Base-by-base conservation (phyloP, 2,113 vertebrate genomes). In the Pterocles burchelli region DNA sequence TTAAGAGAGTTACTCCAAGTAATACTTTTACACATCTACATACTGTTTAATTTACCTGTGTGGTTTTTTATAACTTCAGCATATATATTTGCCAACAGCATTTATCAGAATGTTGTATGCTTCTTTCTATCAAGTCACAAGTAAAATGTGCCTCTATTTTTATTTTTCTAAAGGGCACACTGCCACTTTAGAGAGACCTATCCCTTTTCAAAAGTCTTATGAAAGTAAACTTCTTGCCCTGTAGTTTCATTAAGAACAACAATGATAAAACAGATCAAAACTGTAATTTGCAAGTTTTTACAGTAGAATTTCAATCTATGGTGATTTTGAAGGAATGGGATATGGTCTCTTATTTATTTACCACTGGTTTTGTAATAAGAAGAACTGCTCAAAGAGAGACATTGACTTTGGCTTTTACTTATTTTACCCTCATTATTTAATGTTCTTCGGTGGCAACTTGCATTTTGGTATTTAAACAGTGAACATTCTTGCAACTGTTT, bases 81-180 rank as follows among this genome's bases (percentile, higher is more conserved):
- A 12, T n/a, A 45, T 19, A 3, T 73, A 57, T 91, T 70, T 46
- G 24, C 25, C 41, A 74, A 7, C 25, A 90, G 33, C 6, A 1
- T 63, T 38, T 77, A 68, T 31, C 17, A 43, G 26, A 51, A 70
- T 29, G 31, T 59, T 11, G 0, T n/a, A 24, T 88, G 61, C 61
- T 95, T 74, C 6, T 94, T 97, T 97, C 98, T 98, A 97, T 98
- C 98, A 98, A 98, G 98, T 98, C 98, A 98, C 98, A 98, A 98
- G 91, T 91, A 97, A 97, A 97, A 95, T 97, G 78, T 98, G 97
- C 97, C 89, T 87, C 73, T 93, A 7, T 96, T 93, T 97, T 96
- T 97, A 74, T 95, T 97, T 97, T 96, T 83, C 83, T 94, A 96
- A 97, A 97, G 95, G 96, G 95, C 95, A 95, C 93, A 93, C 78